Base-by-base conservation (phyloP, 2,888 invertebrate species). In the Masnerella sp. region DNA sequence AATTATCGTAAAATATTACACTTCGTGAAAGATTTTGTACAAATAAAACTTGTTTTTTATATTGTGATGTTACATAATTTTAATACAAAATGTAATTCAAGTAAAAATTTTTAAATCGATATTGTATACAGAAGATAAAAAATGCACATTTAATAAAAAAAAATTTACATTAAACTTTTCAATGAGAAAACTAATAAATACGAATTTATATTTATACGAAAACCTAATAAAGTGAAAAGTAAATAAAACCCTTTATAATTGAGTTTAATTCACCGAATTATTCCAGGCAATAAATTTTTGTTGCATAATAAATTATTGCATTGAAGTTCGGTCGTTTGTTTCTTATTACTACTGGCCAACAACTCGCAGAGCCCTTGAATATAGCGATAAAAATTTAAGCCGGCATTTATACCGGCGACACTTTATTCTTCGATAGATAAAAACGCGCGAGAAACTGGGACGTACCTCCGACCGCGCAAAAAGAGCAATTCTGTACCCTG, bases 381-480 rank as follows among this genome's bases (percentile, higher is more conserved):
- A 61, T 52, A 52, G 34, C 43, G 20, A 42, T 28, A 49, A 59
- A 49, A 59, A 49, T 56, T 49, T 40, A 49, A 54, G 32, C 61
- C 45, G 62, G 51, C 62, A 58, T 71, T 70, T n/a, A n/a, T 71
- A 61, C 70, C 51, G 38, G 70, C 45, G 54, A 71, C 70, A 62
- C 58, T 71, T 71, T 71, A 62, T 74, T 62, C 62, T 69, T 61
- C 40, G 47, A 67, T 52, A 58, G 70, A 62, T 67, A 71, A 74
- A 74, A 71, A 71, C 62, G 40, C 38, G 45, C 47, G 42, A 36
- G 42, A 28, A 74, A 74, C 61, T 70, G 36, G 74, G 70, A 67
- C 70, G 67, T 58, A 28, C 36, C 62, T 67, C 40, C 36, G 49
- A 32, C 17, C 45, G 12, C 12, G 43, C 47, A 62, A 74, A 74